Percentiles rank a stretch among this genome's conserved stretches.
Conservation (phyloP, 2,888 invertebrate species). For the Epinotia brunnichana region DNA sequence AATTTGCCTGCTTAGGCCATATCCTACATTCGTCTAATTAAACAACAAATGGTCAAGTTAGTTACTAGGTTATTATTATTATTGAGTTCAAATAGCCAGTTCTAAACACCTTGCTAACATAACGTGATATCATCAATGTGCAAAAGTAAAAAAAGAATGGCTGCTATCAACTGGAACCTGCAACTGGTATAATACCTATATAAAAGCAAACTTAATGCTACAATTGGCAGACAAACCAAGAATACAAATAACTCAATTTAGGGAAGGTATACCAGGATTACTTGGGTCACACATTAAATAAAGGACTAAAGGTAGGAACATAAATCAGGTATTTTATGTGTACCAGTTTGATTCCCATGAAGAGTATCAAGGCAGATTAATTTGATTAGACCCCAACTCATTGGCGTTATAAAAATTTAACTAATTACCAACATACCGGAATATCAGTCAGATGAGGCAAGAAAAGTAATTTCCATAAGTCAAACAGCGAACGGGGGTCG, state of each 20-base stretch:
- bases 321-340: conserved; percentile 7
- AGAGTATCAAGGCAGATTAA: conserved; percentile 28
- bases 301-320: neutral
- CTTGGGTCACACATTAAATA: conserved; percentile 1
- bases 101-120: no score
- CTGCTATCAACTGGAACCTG: no score
- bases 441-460: conserved; percentile 69
- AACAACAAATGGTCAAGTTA: no score
- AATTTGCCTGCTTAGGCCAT: neutral
- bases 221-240: neutral
- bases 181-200: no score
- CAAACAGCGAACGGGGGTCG: conserved; percentile 77
- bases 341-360: conserved; percentile 20
- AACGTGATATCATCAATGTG: no score
- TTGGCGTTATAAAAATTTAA: conserved; percentile 56
- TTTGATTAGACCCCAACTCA: conserved; percentile 41
- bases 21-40: no score
- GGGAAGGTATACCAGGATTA: neutral
- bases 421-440: conserved; percentile 59
- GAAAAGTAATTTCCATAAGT: conserved; percentile 81
- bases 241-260: neutral
- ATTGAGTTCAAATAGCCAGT: neutral
- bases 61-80: neutral
- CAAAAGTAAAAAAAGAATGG: neutral
- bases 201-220: neutral